A percentile compares a stretch with the other conserved stretches of the same genome.
phyloP scores from a whole-genome alignment of 2,888 invertebrate genomes.

The Desoria tigrina region DNA sequence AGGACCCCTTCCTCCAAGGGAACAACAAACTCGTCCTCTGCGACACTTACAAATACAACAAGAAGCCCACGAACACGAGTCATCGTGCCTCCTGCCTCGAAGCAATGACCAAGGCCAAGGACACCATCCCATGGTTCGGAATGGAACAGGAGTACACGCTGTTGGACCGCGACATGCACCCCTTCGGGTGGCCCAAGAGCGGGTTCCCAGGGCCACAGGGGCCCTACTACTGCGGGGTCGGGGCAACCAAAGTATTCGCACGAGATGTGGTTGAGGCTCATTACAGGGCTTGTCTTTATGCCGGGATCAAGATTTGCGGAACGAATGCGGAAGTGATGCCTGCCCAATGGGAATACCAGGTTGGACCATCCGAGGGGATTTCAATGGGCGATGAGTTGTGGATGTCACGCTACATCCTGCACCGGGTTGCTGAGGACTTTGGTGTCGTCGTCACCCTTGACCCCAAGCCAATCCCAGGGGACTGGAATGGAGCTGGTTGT shows the following conservation, averaged over 20 bases:
- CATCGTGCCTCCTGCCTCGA: slow-evolving; percentile 72
- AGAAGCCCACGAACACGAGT: slow-evolving; percentile 77
- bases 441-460: slow-evolving; percentile 77
- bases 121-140: slow-evolving; percentile 84
- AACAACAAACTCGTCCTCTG: slow-evolving; percentile 88
- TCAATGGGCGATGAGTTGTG: slow-evolving; percentile 80
- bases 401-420: slow-evolving; percentile 82
- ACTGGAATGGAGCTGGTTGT: slow-evolving; percentile 93
- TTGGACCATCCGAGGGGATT: slow-evolving; percentile 67
- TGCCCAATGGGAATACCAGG: slow-evolving; percentile 55
- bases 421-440: slow-evolving; percentile 90
- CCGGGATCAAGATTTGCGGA: slow-evolving; percentile 62
- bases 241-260: slow-evolving; percentile 60
- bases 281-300: slow-evolving; percentile 62
- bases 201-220: slow-evolving; percentile 81
- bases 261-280: slow-evolving; percentile 64
- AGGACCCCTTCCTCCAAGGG: slow-evolving; percentile 87
- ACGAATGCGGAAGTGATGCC: slow-evolving; percentile 61
- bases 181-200: slow-evolving; percentile 90
- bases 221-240: slow-evolving; percentile 65
- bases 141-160: slow-evolving; percentile 71
- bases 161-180: slow-evolving; percentile 62
- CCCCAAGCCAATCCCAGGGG: slow-evolving; percentile 74
- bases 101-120: slow-evolving; percentile 69
- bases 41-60: slow-evolving; percentile 81